Conservation (phyloP, 2,797 vertebrate species). For the Enteromius radiatus region DNA sequence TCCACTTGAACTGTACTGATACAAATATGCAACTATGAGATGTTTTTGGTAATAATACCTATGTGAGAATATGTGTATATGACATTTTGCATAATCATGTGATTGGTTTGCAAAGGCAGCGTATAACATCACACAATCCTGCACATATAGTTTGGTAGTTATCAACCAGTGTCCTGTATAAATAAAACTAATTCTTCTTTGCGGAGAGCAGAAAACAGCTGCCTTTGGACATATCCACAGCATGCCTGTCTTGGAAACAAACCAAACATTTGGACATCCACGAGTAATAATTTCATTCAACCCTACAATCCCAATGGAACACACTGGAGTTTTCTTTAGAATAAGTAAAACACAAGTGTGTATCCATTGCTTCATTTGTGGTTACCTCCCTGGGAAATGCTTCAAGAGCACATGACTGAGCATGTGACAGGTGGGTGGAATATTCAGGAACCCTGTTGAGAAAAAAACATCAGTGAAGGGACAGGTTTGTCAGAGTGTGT, state of each 20-base stretch:
- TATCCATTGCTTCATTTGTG: neutral
- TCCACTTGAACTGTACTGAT: neutral
- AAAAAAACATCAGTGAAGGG: neutral
- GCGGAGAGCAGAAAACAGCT: neutral
- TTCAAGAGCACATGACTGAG: slow-evolving; percentile 26
- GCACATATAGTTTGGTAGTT: neutral
- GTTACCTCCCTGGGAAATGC: slow-evolving; percentile 9
- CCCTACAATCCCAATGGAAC: neutral
- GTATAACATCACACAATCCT: neutral
- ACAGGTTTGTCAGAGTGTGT: neutral
- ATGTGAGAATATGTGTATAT: neutral
- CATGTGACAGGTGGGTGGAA: slow-evolving; percentile 25
- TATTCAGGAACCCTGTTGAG: neutral
- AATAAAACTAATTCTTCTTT: neutral
- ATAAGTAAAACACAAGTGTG: neutral
- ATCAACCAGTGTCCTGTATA: neutral
- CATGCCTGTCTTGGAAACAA: neutral
- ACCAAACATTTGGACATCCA: neutral
- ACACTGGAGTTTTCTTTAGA: neutral
- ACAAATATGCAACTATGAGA: neutral
- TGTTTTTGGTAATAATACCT: neutral
- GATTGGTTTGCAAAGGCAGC: neutral
- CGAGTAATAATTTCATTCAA: neutral
- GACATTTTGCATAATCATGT: neutral
- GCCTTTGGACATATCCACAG: neutral